Evolutionary conservation across 2,888 invertebrate genomes (phyloP).

Genomic region (Clostera curtula): DNA sequence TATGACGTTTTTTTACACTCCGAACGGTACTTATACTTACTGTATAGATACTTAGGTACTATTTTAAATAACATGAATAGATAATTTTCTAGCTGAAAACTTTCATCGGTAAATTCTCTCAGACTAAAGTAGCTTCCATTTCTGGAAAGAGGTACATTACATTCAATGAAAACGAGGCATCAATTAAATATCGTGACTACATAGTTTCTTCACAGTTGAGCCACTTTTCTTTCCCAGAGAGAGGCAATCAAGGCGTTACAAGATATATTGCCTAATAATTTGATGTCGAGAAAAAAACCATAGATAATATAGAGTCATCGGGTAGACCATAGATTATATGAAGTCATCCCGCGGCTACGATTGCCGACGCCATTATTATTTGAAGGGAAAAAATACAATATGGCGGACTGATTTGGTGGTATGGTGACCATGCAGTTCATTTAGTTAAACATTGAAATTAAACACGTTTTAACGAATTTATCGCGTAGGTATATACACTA

Average conservation of each 20-base stretch:
- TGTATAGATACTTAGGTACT: too few relatives aligned
- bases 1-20: too few relatives aligned
- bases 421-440: slow-evolving; percentile 26
- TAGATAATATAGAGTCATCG: slow-evolving; percentile 69
- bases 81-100: too few relatives aligned
- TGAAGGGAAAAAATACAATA: slow-evolving; percentile 47
- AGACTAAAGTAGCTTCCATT: too few relatives aligned
- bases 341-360: slow-evolving; percentile 62
- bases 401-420: slow-evolving; percentile 43
- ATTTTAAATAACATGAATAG: too few relatives aligned
- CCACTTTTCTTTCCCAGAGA: slow-evolving; percentile 19
- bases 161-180: too few relatives aligned
- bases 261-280: slow-evolving; percentile 32
- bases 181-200: too few relatives aligned
- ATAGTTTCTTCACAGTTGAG: not conserved
- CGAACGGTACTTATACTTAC: too few relatives aligned
- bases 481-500: too few relatives aligned
- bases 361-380: slow-evolving; percentile 49
- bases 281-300: slow-evolving; percentile 33
- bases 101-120: too few relatives aligned
- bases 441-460: not conserved
- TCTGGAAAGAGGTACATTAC: too few relatives aligned
- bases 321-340: slow-evolving; percentile 60
- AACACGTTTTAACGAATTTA: too few relatives aligned
- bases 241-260: slow-evolving; percentile 2